phyloP scores from a whole-genome alignment of 2,797 vertebrate genomes.

The Fundulus diaphanus region DNA sequence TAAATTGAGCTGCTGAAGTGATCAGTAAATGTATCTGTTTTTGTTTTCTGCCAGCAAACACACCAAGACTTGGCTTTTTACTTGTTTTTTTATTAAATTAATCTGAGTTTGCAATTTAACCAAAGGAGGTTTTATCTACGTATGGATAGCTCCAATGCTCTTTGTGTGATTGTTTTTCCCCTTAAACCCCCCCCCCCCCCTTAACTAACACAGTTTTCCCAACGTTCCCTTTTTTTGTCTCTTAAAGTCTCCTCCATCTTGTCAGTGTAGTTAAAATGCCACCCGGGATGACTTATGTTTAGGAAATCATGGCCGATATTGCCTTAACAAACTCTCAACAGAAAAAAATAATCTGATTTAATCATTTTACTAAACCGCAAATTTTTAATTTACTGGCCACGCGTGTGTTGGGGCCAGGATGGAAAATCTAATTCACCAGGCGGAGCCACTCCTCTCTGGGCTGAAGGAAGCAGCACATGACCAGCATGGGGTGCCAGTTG shows the following conservation, averaged over 20 bases:
- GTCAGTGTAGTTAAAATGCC: neutral
- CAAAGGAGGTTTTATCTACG: neutral
- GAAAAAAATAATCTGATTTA: slow-evolving; percentile 1
- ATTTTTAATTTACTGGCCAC: slow-evolving; percentile 7
- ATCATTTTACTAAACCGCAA: slow-evolving; percentile 9
- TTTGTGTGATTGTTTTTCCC: neutral
- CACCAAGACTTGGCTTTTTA: neutral
- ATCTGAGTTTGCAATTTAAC: neutral
- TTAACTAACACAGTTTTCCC: neutral
- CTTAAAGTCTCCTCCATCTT: slow-evolving; percentile 4
- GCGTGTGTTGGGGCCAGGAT: neutral
- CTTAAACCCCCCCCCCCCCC: no score
- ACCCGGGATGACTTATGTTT: neutral
- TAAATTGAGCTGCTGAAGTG: neutral
- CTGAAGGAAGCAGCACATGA: slow-evolving; percentile 49
- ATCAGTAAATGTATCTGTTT: neutral
- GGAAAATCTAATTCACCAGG: neutral
- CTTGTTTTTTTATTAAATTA: neutral
- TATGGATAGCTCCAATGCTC: neutral
- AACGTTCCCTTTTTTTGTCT: neutral
- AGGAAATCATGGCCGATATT: neutral
- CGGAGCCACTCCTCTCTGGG: neutral
- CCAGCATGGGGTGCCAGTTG: slow-evolving; percentile 41
- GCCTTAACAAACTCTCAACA: neutral
- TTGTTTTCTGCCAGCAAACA: neutral